Evolutionary conservation across 2,797 vertebrate genomes (phyloP), one percentile per base, ranked within the genome.

Genomic region (Hippocampus kuda): DNA sequence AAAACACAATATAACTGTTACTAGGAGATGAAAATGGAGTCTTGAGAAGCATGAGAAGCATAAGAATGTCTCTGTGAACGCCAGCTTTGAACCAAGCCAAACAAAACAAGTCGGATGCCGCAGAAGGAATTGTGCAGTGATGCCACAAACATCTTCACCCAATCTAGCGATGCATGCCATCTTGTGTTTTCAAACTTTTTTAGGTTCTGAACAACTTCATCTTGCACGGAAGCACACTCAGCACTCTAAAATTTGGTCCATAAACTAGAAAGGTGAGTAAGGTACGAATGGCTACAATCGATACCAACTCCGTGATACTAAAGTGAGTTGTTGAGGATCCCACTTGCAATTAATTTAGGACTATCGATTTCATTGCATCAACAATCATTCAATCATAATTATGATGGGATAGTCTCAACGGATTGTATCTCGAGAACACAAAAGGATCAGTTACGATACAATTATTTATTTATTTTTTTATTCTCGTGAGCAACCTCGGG

Each of bases 381-480:
- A 72, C 59, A 70, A 75, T 77, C 73, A 87, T 86, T 84, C 85
- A 83, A 82, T 84, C 77, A 83, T 73, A 54, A 59, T 87, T 77
- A 78, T 82, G 78, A 84, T 80, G 78, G 72, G 83, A 85, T 79
- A 81, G 68, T 81, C 68, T 87, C 86, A 88, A 89, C 88, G 83
- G 84, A 87, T 89, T 79, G 89, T 89, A 82, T 81, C 78, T 73
- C 68, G 77, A 80, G 77, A 86, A 84, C 83, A 89, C 78, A 88
- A 89, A 86, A 85, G 27, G 71, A 80, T 79, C 88, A 88, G 89
- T 89, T 89, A 88, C 89, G 89, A 7, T 24, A 65, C 41, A 65
- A 65, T 20, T n/a, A 54, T 22, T 54, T 27, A 41, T 15, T 34
- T 34, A 34, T 11, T 66, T 51, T 51, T 22, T 15, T 20, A 49